Evolutionary conservation across 92 coral and sea anemone species (phyloP).

Genomic region (Porites rus): DNA sequence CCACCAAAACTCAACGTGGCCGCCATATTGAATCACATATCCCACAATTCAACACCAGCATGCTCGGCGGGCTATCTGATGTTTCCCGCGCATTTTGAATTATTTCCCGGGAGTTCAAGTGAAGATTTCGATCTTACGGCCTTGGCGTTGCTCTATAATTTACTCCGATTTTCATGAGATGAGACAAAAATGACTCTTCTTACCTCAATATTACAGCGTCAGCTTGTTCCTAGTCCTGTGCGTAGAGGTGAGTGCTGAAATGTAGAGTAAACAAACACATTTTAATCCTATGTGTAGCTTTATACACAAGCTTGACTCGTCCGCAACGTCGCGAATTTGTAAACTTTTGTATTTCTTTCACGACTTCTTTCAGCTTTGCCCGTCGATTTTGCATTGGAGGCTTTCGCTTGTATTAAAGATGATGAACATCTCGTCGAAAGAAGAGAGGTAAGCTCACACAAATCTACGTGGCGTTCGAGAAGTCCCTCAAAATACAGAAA

Average conservation of each 20-base stretch:
- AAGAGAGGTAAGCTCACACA: conserved; percentile 56
- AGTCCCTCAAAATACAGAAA: not conserved
- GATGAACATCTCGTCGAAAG: conserved; percentile 90
- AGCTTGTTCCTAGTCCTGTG: conserved; percentile 56
- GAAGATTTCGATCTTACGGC: conserved; percentile 6
- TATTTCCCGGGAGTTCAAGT: conserved; percentile 73
- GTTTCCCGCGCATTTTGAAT: conserved; percentile 78
- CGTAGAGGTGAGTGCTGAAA: conserved; percentile 58
- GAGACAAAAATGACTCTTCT: conserved; percentile 38
- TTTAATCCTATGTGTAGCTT: not conserved
- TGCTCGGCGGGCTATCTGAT: conserved; percentile 68
- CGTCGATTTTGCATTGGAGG: conserved; percentile 84
- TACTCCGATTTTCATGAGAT: not conserved
- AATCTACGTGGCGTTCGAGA: not conserved
- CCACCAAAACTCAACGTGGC: conserved; percentile 71
- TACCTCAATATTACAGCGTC: conserved; percentile 71
- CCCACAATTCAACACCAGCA: conserved; percentile 21
- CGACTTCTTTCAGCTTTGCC: conserved; percentile 62
- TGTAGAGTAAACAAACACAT: not conserved
- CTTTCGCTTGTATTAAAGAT: conserved; percentile 78
- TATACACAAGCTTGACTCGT: not conserved
- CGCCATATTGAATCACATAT: conserved; percentile 88
- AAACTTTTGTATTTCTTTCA: not conserved
- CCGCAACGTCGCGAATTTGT: not conserved
- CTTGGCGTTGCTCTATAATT: not conserved